Evolutionary conservation across 2,888 invertebrate species (phyloP).

Genomic region (Blomia tropicalis): DNA sequence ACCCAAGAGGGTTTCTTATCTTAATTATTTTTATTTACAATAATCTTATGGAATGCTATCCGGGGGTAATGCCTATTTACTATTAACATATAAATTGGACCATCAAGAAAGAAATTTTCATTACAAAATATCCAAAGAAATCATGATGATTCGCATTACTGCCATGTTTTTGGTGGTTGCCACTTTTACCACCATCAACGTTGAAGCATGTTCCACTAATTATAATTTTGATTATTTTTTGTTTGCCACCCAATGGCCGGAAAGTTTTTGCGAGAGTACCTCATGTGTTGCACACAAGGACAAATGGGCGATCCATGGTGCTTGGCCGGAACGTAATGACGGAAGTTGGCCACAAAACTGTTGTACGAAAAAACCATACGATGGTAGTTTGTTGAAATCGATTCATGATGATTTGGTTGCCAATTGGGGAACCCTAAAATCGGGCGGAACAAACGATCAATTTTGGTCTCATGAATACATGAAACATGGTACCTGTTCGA

Average conservation of each 20-base stretch:
- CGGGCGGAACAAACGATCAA: neutral
- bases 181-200: neutral
- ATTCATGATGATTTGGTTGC: neutral
- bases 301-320: slow-evolving; percentile 22
- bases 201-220: neutral
- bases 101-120: too few relatives aligned
- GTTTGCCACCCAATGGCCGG: slow-evolving; percentile 22
- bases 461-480: slow-evolving; percentile 25
- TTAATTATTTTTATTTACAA: too few relatives aligned
- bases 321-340: slow-evolving; percentile 18
- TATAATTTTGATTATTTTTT: slow-evolving; percentile 21
- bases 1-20: too few relatives aligned
- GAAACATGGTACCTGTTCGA: slow-evolving; percentile 26
- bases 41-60: too few relatives aligned
- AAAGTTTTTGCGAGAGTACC: slow-evolving; percentile 17
- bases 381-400: neutral
- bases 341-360: slow-evolving; percentile 19
- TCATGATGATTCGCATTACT: neutral
- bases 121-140: neutral
- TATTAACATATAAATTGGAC: too few relatives aligned
- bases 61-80: too few relatives aligned
- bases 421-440: slow-evolving; percentile 15
- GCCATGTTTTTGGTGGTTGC: neutral
- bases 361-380: slow-evolving; percentile 10
- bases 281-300: slow-evolving; percentile 12